Conservation (phyloP, 2,797 vertebrate species). For the Xiphorhynchus erythropygius region DNA sequence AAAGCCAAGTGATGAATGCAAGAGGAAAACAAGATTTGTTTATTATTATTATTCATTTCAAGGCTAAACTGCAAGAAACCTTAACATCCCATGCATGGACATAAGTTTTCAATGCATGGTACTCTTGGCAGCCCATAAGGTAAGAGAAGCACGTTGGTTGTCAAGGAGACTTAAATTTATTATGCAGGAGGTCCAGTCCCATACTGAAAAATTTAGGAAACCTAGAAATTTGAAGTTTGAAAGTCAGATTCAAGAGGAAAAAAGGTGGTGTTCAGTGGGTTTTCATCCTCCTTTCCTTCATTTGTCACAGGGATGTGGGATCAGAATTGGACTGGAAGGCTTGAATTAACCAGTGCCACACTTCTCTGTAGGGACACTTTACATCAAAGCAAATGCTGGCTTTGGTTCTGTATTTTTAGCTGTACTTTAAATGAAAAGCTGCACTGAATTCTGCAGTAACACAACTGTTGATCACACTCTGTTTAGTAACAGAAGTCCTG, state of each 20-base stretch:
- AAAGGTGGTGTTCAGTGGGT: not conserved
- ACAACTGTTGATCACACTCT: conserved; percentile 57
- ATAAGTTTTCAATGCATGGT: not conserved
- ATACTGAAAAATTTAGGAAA: conserved; percentile 18
- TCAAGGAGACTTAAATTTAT: conserved; percentile 14
- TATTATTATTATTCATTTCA: not conserved
- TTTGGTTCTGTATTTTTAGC: conserved; percentile 6
- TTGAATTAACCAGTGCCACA: not conserved
- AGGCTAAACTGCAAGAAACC: not conserved
- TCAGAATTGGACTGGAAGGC: not conserved
- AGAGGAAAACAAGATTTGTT: not conserved
- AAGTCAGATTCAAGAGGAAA: not conserved
- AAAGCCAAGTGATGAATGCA: not conserved
- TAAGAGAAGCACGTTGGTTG: not conserved
- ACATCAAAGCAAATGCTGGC: not conserved
- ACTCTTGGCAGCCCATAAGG: not conserved
- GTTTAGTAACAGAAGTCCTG: conserved; percentile 51
- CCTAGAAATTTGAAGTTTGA: not conserved
- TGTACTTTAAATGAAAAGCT: conserved; percentile 17
- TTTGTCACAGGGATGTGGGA: not conserved
- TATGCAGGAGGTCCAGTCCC: not conserved
- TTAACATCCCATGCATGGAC: not conserved
- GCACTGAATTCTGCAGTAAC: conserved; percentile 11
- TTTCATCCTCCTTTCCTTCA: not conserved
- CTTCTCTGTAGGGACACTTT: not conserved